A percentile compares a stretch with the other conserved stretches of the same genome.
These are phyloP conservation scores for Pseudopleuronectes americanus DNA, from an alignment of 2,797 vertebrate species.

Conservation along the genomic window DNA sequence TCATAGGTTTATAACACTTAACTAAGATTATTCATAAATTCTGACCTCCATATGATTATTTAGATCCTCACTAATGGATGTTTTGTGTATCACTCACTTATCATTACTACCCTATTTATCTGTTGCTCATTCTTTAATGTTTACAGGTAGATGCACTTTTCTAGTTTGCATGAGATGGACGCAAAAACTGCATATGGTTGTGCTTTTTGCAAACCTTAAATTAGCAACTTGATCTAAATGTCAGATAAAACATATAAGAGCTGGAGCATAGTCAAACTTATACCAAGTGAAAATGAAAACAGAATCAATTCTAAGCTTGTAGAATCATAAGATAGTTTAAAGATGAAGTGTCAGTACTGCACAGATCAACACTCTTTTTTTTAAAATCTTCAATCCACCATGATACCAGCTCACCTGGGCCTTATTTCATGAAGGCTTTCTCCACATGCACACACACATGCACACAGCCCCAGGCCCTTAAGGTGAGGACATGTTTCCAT, in stretches of 20 bases:
- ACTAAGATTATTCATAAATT: neutral
- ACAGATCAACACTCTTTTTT: neutral
- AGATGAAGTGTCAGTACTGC: constrained; percentile 3
- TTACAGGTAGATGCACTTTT: too few species aligned
- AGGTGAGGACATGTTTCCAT: constrained; percentile 59
- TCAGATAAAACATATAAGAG: too few species aligned
- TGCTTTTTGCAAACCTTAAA: neutral
- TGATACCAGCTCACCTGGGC: constrained; percentile 33
- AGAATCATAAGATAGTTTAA: neutral
- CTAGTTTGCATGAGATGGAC: too few species aligned
- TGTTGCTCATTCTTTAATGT: too few species aligned
- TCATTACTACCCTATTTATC: too few species aligned
- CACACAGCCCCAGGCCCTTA: constrained; percentile 10
- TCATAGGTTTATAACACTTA: too few species aligned
- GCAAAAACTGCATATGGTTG: too few species aligned
- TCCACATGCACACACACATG: neutral
- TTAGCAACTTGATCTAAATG: neutral
- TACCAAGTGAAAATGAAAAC: neutral
- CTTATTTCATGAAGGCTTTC: neutral
- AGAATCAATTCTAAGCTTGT: neutral
- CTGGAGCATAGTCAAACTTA: too few species aligned
- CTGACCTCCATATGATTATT: neutral
- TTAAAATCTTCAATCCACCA: neutral
- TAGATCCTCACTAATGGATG: neutral
- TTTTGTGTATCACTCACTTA: neutral